Conservation (phyloP, 2,888 invertebrate genomes). For the Nebria brevicollis region DNA sequence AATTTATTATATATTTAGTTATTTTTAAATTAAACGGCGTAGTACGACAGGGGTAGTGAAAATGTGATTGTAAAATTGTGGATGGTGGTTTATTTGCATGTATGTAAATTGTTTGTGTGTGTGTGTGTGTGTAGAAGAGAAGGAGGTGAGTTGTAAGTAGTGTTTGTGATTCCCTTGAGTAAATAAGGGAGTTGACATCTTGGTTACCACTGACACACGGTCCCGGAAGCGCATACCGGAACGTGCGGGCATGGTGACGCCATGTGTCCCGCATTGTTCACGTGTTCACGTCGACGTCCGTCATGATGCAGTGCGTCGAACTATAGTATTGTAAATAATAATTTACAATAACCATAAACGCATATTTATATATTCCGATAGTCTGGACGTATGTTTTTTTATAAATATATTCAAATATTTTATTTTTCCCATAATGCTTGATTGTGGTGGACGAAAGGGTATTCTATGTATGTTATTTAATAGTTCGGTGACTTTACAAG, state of each 20-base stretch:
- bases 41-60: background rate
- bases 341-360: background rate
- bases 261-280: background rate
- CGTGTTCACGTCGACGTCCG: background rate
- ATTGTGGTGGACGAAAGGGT: background rate
- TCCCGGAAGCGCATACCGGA: background rate
- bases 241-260: background rate
- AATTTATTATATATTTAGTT: background rate
- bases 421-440: too few relatives aligned
- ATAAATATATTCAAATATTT: too few relatives aligned
- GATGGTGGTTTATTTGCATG: background rate
- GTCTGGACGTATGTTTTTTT: too few relatives aligned
- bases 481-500: background rate
- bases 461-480: background rate
- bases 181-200: background rate
- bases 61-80: too few relatives aligned
- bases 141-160: background rate
- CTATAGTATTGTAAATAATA: background rate
- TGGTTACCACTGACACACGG: background rate
- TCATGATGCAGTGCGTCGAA: background rate
- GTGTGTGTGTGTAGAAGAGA: too few relatives aligned
- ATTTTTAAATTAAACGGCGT: background rate
- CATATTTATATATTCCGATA: too few relatives aligned
- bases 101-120: too few relatives aligned
- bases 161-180: background rate